Evolutionary conservation across 2,888 invertebrate genomes (phyloP), one percentile per base, ranked within the genome.

Genomic region (Iphiclides podalirius): DNA sequence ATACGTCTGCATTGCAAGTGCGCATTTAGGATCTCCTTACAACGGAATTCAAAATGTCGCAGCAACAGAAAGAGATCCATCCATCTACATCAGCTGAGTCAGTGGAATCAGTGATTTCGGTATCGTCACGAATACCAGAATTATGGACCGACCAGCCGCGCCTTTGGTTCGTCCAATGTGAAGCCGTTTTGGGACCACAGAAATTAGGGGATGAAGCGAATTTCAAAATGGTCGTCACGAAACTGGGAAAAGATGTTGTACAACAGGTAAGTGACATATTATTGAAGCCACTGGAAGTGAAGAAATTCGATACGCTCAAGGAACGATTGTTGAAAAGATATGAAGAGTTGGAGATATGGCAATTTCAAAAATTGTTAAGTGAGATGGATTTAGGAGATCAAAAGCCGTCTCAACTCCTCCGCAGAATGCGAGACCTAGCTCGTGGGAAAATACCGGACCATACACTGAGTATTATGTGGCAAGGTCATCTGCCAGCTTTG

Each of bases 351-450:
- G 31, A 37, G 20, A 8, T 1, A 6, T 1, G 42, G 11, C 42
- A 38, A 6, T 11, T 48, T 12, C 36, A 42, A 31, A 47, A 47
- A 11, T 15, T 34, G n/a, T 13, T 39, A 1, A 11, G 46, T 8
- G 52, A 52, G 6, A 52, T 55, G 47, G 54, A 59, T 8, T 42
- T 59, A 1, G 59, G 61, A 9, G 53, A 57, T 11, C 59, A 59
- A n/a, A 57, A 47, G 8, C 56, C 59, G 0, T 43, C 54, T 0
- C 60, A 60, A 17, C 38, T 60, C 9, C 47, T 63, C 4, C 52
- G 59, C 1, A 38, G 55, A 4, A 60, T 60, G 59, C 46, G 54
- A 12, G 47, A 53, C 9, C 52, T 58, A 7, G 54, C 54, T 0
- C 31, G 56, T 1, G 41, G 52, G 20, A 57, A 51, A 33, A 46